phyloP scores from a whole-genome alignment of 2,888 invertebrate species.

The Teleiodes luculella region DNA sequence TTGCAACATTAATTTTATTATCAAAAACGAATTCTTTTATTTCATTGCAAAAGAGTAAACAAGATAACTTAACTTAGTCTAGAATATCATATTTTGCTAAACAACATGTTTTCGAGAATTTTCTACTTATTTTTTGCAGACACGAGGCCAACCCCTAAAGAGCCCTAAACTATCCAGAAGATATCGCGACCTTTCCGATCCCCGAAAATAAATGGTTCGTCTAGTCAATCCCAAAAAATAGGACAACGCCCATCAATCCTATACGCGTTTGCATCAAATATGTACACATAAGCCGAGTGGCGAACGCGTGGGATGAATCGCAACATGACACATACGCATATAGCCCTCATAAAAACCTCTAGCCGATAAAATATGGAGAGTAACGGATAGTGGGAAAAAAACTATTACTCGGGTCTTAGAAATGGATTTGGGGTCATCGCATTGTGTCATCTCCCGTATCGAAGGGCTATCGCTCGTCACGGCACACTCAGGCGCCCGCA shows the following conservation, averaged over 20 bases:
- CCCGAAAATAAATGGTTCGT: conserved; percentile 48
- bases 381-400: conserved; percentile 52
- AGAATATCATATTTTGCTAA: too few species aligned
- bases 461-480: conserved; percentile 59
- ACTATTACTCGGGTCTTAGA: conserved; percentile 58
- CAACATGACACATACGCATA: conserved; percentile 59
- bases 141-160: neutral
- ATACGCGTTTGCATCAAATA: conserved; percentile 60
- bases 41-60: too few species aligned
- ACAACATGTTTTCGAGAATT: neutral
- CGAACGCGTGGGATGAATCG: conserved; percentile 42
- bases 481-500: conserved; percentile 32
- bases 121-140: too few species aligned
- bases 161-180: conserved; percentile 1
- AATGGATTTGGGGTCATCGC: conserved; percentile 68
- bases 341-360: conserved; percentile 61
- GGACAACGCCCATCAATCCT: conserved; percentile 60
- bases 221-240: conserved; percentile 46
- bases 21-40: too few species aligned
- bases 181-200: conserved; percentile 5
- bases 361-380: conserved; percentile 64
- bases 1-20: too few species aligned
- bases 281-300: conserved; percentile 50
- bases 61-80: too few species aligned
- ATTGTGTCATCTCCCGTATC: conserved; percentile 70